A percentile compares a stretch with the other conserved stretches of the same genome.
These are phyloP conservation scores for Naja naja DNA, from an alignment of 2,113 vertebrate species.

Conservation along the genomic window DNA sequence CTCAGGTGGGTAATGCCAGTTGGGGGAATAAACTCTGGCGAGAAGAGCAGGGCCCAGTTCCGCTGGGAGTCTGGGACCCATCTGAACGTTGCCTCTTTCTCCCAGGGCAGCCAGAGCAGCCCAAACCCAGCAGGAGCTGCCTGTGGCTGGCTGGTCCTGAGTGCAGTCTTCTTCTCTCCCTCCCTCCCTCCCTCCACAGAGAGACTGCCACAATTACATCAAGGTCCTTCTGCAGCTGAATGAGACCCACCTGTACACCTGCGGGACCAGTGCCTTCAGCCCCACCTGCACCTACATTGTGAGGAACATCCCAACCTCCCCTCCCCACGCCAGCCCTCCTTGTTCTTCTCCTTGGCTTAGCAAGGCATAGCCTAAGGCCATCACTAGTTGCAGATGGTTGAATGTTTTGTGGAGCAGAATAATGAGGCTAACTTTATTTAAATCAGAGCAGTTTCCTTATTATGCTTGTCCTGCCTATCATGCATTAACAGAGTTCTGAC, in stretches of 20 bases:
- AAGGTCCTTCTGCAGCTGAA: slow-evolving; percentile 91
- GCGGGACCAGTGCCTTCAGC: slow-evolving; percentile 94
- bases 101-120: background rate
- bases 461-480: background rate
- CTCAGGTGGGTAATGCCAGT: slow-evolving; percentile 74
- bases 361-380: background rate
- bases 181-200: slow-evolving; percentile 66
- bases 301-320: slow-evolving; percentile 57
- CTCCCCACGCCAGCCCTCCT: no score
- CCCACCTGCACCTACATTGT: slow-evolving; percentile 90
- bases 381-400: background rate
- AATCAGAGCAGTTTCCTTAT: background rate
- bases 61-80: background rate
- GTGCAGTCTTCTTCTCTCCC: background rate
- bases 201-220: slow-evolving; percentile 96
- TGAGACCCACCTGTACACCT: slow-evolving; percentile 87
- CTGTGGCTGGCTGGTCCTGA: background rate
- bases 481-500: background rate
- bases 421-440: background rate
- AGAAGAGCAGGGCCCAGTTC: background rate
- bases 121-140: background rate
- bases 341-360: background rate
- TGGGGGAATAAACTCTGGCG: background rate
- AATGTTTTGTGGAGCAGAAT: background rate
- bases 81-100: background rate